These are phyloP conservation scores for Campoletis sonorensis DNA, from an alignment of 1,140 invertebrate species.

Conservation along the genomic window DNA sequence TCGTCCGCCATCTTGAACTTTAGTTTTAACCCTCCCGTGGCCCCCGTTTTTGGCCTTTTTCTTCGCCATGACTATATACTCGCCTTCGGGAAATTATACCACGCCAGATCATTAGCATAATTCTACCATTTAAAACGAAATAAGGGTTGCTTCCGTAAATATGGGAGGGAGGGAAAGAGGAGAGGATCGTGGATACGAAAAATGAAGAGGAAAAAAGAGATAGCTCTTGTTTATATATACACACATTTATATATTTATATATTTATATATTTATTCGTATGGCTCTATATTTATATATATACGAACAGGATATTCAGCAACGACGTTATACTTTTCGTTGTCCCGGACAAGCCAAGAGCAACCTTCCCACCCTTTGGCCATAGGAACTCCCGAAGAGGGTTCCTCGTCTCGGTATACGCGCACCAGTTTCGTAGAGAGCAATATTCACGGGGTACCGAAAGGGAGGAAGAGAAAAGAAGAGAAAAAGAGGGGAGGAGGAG, in stretches of 20 bases:
- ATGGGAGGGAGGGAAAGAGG: background rate
- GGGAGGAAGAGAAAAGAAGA: constrained; percentile 13
- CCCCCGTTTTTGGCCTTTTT: background rate
- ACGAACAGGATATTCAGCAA: constrained; percentile 1
- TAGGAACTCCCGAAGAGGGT: constrained; percentile 15
- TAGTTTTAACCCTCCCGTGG: background rate
- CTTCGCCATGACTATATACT: background rate
- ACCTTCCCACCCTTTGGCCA: background rate
- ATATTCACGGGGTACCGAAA: background rate
- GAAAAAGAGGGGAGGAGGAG: constrained; percentile 35
- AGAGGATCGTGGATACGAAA: background rate
- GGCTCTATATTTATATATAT: constrained; percentile 2
- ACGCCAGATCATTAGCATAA: constrained; percentile 39
- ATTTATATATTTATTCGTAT: background rate
- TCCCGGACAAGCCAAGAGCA: constrained; percentile 11
- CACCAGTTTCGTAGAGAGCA: background rate
- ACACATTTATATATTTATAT: no score
- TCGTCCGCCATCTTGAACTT: background rate
- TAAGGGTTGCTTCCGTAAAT: constrained; percentile 12
- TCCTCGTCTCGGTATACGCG: constrained; percentile 13
- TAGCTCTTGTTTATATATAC: background rate
- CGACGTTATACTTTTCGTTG: constrained; percentile 32
- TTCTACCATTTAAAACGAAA: constrained; percentile 39
- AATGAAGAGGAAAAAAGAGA: constrained; percentile 30
- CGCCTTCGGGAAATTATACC: constrained; percentile 35